Percentiles rank a stretch among this genome's conserved stretches.
These are phyloP conservation scores for Grammomys surdaster DNA, from an alignment of 2,113 vertebrate species.

Conservation along the genomic window DNA sequence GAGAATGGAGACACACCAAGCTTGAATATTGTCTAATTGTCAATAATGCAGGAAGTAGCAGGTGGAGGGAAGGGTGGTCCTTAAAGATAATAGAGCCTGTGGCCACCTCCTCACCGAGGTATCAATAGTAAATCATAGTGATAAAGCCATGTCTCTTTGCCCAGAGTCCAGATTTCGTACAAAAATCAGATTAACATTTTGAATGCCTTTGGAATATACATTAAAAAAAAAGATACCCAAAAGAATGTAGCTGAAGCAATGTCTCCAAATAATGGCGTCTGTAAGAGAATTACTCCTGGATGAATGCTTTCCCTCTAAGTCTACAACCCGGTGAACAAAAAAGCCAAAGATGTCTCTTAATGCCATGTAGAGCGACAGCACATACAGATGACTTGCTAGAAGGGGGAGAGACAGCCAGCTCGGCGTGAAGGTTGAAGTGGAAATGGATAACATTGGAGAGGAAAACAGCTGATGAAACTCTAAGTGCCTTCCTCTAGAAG, in stretches of 20 bases:
- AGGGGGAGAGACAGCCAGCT: background rate
- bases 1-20: background rate
- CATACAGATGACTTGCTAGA: background rate
- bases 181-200: conserved; percentile 37
- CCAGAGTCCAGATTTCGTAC: background rate
- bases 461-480: background rate
- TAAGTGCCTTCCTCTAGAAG: background rate
- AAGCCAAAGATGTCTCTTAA: background rate
- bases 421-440: background rate
- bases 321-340: background rate
- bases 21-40: background rate
- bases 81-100: background rate
- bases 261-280: background rate
- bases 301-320: background rate
- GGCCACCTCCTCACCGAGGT: background rate
- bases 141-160: background rate
- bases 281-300: background rate
- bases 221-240: background rate
- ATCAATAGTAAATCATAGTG: background rate
- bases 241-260: background rate
- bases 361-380: background rate
- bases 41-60: background rate
- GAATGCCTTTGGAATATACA: conserved; percentile 20
- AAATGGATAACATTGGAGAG: conserved; percentile 8
- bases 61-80: background rate